Percentiles rank a stretch among this genome's conserved stretches.
These are phyloP conservation scores for Dolichallabes microphthalmus DNA, from an alignment of 2,113 vertebrate species.

Conservation along the genomic window DNA sequence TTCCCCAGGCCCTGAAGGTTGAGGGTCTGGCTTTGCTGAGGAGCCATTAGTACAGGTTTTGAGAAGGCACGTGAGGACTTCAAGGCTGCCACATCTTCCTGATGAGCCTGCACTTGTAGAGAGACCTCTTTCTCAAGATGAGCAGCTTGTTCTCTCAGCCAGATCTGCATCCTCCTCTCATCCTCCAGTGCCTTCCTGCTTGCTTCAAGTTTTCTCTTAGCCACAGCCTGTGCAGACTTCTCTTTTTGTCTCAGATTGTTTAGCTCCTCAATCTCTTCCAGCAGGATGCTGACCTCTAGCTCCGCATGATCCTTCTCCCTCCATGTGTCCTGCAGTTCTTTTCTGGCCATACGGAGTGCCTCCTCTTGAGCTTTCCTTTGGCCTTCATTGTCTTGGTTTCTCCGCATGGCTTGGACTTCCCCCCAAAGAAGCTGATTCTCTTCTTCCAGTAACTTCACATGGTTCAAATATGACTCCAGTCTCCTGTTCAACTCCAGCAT, in stretches of 20 bases:
- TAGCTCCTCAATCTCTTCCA: constrained; percentile 74
- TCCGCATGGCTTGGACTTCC: constrained; percentile 74
- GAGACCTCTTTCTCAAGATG: constrained; percentile 82
- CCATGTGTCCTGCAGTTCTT: constrained; percentile 74
- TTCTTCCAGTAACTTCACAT: constrained; percentile 86
- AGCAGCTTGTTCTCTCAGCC: constrained; percentile 75
- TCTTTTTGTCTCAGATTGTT: constrained; percentile 73
- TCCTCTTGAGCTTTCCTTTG: constrained; percentile 72
- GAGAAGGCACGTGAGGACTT: constrained; percentile 61
- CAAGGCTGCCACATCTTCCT: constrained; percentile 77
- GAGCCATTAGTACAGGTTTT: constrained; percentile 52
- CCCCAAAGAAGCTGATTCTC: constrained; percentile 79
- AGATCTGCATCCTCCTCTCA: constrained; percentile 78
- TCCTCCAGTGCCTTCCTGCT: constrained; percentile 79
- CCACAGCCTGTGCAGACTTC: constrained; percentile 69
- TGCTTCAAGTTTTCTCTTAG: constrained; percentile 65
- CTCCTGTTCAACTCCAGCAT: constrained; percentile 91
- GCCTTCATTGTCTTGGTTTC: constrained; percentile 38
- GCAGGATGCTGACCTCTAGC: constrained; percentile 75
- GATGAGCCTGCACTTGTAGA: constrained; percentile 72
- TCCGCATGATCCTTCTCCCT: constrained; percentile 76
- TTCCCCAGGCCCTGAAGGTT: constrained; percentile 74
- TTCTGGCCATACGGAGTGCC: constrained; percentile 75
- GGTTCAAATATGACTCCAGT: constrained; percentile 84
- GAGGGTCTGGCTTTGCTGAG: constrained; percentile 57